Evolutionary conservation across 2,113 vertebrate species (phyloP).

Genomic region (Uropsilus gracilis): DNA sequence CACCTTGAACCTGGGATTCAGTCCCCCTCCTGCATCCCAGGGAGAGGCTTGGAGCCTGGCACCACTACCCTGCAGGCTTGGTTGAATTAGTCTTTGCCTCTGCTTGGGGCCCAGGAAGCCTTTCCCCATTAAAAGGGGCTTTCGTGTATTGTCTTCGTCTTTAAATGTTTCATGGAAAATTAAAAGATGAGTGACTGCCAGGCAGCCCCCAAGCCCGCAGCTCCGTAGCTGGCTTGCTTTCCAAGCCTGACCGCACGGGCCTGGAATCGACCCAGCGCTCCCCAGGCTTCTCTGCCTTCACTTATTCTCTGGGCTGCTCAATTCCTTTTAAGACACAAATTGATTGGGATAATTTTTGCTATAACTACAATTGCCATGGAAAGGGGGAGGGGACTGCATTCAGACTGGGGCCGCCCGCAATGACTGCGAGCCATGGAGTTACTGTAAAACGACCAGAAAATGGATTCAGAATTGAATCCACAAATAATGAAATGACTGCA

Average conservation of each 20-base stretch:
- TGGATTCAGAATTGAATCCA: slow-evolving; percentile 80
- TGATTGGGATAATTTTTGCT: slow-evolving; percentile 81
- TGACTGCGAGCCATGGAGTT: slow-evolving; percentile 72
- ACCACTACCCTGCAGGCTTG: background rate
- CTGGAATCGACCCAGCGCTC: slow-evolving; percentile 76
- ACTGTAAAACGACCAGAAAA: slow-evolving; percentile 81
- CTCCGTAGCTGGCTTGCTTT: slow-evolving; percentile 57
- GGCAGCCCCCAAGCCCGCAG: slow-evolving; percentile 35
- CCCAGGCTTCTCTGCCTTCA: slow-evolving; percentile 71
- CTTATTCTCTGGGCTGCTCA: slow-evolving; percentile 77
- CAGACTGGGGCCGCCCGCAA: slow-evolving; percentile 69
- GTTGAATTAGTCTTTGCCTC: background rate
- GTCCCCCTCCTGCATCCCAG: background rate
- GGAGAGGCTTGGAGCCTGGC: background rate
- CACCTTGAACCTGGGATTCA: background rate
- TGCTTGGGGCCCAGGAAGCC: slow-evolving; percentile 6
- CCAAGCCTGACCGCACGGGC: slow-evolving; percentile 42
- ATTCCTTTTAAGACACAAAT: slow-evolving; percentile 81
- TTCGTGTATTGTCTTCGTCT: slow-evolving; percentile 73
- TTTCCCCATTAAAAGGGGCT: slow-evolving; percentile 59
- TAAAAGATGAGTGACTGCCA: slow-evolving; percentile 69
- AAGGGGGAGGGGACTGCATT: slow-evolving; percentile 26
- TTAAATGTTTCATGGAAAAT: slow-evolving; percentile 70
- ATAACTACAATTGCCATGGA: slow-evolving; percentile 78
- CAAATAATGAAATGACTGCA: slow-evolving; percentile 80